A percentile compares a stretch with the other conserved stretches of the same genome.
These are phyloP conservation scores for Sarcophaga subvicina DNA, from an alignment of 2,888 invertebrate genomes.

Conservation along the genomic window DNA sequence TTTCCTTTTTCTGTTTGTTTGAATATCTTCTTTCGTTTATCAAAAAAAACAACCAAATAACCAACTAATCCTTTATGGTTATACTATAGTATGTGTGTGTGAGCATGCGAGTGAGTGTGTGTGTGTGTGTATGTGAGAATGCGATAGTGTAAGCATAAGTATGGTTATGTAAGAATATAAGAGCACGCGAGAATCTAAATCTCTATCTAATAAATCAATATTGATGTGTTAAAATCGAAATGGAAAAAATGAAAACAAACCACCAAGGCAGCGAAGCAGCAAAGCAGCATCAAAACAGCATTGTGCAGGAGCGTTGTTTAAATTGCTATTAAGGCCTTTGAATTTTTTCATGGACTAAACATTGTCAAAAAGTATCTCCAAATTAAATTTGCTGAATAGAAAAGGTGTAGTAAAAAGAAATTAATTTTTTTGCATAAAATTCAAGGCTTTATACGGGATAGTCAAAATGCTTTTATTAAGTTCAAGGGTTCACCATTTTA, in stretches of 20 bases:
- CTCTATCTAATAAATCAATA: slow-evolving; percentile 56
- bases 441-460: too few species aligned
- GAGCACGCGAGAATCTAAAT: slow-evolving; percentile 6
- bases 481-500: too few species aligned
- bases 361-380: too few species aligned
- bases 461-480: too few species aligned
- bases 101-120: slow-evolving; percentile 13
- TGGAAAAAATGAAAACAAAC: too few species aligned
- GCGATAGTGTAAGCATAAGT: neutral
- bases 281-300: neutral
- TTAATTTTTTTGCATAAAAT: too few species aligned
- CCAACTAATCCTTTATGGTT: neutral
- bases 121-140: neutral
- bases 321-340: too few species aligned
- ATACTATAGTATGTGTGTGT: slow-evolving; percentile 19
- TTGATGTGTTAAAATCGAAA: neutral
- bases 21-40: neutral
- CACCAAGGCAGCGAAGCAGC: too few species aligned
- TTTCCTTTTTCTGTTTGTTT: neutral
- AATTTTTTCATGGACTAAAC: too few species aligned
- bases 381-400: too few species aligned
- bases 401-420: too few species aligned
- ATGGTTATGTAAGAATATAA: slow-evolving; percentile 2
- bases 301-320: too few species aligned
- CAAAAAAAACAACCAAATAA: neutral